Conservation (phyloP, 2,113 vertebrate species). For the Poecilia latipinna region DNA sequence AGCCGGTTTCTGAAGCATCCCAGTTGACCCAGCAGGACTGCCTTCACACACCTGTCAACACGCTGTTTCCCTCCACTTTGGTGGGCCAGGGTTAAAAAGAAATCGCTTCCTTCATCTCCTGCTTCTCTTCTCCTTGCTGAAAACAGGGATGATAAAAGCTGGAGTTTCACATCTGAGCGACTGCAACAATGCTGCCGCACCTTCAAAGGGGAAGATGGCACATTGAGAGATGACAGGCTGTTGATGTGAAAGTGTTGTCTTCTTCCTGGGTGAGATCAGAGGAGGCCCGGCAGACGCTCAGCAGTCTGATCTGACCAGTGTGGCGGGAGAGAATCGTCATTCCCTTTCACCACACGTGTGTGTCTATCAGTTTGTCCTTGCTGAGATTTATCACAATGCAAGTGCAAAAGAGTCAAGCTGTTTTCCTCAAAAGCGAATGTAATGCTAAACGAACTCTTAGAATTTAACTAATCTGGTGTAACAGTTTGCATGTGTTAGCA, state of each 20-base stretch:
- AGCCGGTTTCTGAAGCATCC: slow-evolving; percentile 64
- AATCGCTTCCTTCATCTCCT: slow-evolving; percentile 67
- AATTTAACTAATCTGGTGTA: not conserved
- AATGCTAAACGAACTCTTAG: not conserved
- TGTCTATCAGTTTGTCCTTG: slow-evolving; percentile 28
- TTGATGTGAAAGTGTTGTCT: slow-evolving; percentile 77
- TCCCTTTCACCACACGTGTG: slow-evolving; percentile 9
- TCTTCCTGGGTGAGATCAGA: slow-evolving; percentile 73
- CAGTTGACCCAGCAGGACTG: slow-evolving; percentile 66
- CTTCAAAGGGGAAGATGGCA: slow-evolving; percentile 77
- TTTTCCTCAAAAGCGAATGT: not conserved
- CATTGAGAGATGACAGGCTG: slow-evolving; percentile 70
- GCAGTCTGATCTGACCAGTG: slow-evolving; percentile 72
- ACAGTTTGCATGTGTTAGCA: no score
- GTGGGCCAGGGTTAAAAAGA: slow-evolving; percentile 74
- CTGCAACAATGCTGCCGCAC: slow-evolving; percentile 73
- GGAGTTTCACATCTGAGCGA: slow-evolving; percentile 72
- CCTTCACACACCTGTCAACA: slow-evolving; percentile 72
- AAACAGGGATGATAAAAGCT: slow-evolving; percentile 79
- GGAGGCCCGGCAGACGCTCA: slow-evolving; percentile 55
- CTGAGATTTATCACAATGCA: not conserved
- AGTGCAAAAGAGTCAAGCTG: not conserved
- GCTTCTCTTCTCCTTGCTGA: slow-evolving; percentile 53
- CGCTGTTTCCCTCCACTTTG: slow-evolving; percentile 63
- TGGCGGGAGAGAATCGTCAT: slow-evolving; percentile 55